A percentile compares a stretch with the other conserved stretches of the same genome.
These are phyloP conservation scores for Heliocidaris tuberculata DNA, from an alignment of 35 echinoderm and acorn worm species.

Conservation along the genomic window DNA sequence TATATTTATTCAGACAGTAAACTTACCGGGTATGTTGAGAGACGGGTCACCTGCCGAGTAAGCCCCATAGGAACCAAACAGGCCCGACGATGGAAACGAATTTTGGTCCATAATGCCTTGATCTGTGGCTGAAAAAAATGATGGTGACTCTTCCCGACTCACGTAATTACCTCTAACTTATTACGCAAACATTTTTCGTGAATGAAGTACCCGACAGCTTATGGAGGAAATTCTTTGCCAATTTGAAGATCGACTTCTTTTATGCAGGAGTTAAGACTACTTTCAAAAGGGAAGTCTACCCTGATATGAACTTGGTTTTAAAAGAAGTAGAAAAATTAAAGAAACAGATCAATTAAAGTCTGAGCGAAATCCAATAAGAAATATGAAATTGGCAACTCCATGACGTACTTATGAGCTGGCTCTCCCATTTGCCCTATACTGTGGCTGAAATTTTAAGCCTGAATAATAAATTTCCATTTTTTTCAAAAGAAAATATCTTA, in stretches of 20 bases:
- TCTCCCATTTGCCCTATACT: too few species aligned
- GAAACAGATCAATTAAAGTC: too few species aligned
- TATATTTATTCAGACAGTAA: too few species aligned
- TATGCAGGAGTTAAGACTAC: background rate
- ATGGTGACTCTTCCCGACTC: background rate
- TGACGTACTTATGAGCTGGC: too few species aligned
- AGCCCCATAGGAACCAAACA: slow-evolving; percentile 56
- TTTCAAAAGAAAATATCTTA: too few species aligned
- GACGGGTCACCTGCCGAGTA: slow-evolving; percentile 23
- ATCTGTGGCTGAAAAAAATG: background rate
- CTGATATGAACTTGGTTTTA: too few species aligned
- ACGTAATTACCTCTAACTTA: background rate
- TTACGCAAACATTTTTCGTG: background rate
- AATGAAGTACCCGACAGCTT: background rate
- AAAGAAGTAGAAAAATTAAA: too few species aligned
- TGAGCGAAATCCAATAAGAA: too few species aligned
- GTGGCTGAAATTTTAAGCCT: too few species aligned
- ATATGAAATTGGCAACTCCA: too few species aligned
- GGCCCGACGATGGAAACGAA: slow-evolving; percentile 43
- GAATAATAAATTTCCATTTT: too few species aligned
- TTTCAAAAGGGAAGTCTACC: too few species aligned
- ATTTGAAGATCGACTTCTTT: background rate
- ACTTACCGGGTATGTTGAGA: slow-evolving; percentile 48
- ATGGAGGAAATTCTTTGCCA: background rate
- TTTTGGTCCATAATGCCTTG: slow-evolving; percentile 43